A percentile compares a stretch with the other conserved stretches of the same genome.
Evolutionary conservation across 2,888 invertebrate genomes (phyloP).

Genomic region (Silvanus unidentatus): DNA sequence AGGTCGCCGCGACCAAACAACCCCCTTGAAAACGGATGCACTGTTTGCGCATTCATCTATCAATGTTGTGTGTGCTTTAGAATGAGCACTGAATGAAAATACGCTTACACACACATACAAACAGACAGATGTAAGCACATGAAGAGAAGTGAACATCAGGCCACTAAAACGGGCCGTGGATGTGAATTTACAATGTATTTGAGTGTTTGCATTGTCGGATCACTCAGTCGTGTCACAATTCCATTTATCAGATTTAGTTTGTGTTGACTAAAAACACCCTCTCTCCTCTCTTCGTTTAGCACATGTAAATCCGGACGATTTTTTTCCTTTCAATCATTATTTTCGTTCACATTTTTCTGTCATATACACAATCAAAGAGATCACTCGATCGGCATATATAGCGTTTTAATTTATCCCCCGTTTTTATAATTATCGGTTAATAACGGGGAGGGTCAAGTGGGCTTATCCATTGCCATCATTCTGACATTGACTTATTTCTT

Average conservation of each 20-base stretch:
- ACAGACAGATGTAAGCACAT: no score
- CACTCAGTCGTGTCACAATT: conserved; percentile 44
- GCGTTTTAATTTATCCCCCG: conserved; percentile 25
- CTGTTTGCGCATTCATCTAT: conserved; percentile 40
- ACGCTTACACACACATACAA: no score
- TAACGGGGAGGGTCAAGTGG: conserved; percentile 10
- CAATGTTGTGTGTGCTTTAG: conserved; percentile 20
- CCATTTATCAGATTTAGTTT: conserved; percentile 43
- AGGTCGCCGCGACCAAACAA: conserved; percentile 3
- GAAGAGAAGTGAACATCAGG: no score
- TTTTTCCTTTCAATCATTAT: no score
- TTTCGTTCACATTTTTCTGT: no score
- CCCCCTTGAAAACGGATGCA: conserved; percentile 28
- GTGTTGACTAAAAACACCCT: no score
- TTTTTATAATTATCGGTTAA: conserved; percentile 20
- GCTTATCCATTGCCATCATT: conserved; percentile 2
- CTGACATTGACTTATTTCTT: conserved; percentile 6
- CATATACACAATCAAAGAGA: no score
- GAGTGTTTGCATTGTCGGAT: conserved; percentile 47
- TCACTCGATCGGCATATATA: no score
- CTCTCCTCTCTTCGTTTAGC: no score
- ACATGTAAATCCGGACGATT: no score
- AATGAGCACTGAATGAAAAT: no score
- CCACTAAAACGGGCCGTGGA: conserved; percentile 24
- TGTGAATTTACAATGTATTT: conserved; percentile 45